Evolutionary conservation across 1,140 invertebrate species (phyloP).

Genomic region (Pseudomyrmex gracilis): DNA sequence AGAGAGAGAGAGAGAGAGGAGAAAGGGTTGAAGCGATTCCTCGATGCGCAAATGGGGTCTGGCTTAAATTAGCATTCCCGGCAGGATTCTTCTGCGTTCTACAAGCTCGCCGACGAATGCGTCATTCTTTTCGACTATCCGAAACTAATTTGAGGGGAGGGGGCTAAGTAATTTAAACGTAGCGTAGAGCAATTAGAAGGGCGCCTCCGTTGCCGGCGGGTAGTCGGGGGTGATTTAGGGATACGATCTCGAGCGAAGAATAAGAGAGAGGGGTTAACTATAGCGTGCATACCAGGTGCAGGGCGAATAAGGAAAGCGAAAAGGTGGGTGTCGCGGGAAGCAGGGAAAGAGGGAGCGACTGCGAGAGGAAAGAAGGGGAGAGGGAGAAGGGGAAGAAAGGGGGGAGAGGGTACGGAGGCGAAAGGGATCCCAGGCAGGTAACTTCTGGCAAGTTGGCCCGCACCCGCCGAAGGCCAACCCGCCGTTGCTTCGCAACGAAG

Average conservation of each 20-base stretch:
- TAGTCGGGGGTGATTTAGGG: conserved; percentile 82
- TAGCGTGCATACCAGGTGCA: conserved; percentile 66
- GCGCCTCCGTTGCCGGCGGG: conserved; percentile 74
- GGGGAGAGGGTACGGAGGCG: conserved; percentile 51
- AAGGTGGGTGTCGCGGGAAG: conserved; percentile 26
- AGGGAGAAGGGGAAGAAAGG: conserved; percentile 20
- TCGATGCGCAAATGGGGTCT: conserved; percentile 57
- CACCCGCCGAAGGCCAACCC: conserved; percentile 67
- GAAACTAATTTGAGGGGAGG: conserved; percentile 81
- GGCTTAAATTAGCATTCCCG: conserved; percentile 77
- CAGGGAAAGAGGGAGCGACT: conserved; percentile 42
- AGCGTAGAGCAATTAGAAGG: conserved; percentile 82
- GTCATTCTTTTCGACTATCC: conserved; percentile 83
- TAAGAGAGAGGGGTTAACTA: conserved; percentile 76
- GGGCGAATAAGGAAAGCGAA: conserved; percentile 64
- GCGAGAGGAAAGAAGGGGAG: conserved; percentile 30
- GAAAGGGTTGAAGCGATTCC: conserved; percentile 57
- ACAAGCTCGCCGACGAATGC: conserved; percentile 72
- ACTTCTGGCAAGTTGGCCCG: conserved; percentile 82
- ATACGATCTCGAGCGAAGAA: conserved; percentile 81
- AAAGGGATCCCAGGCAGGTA: conserved; percentile 76
- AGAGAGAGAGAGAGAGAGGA: background rate
- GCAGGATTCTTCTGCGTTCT: conserved; percentile 76
- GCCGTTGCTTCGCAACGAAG: conserved; percentile 68
- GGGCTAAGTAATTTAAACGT: conserved; percentile 84